Evolutionary conservation across 1,140 invertebrate genomes (phyloP), one percentile per base, ranked within the genome.

Genomic region (Diabrotica undecimpunctata): DNA sequence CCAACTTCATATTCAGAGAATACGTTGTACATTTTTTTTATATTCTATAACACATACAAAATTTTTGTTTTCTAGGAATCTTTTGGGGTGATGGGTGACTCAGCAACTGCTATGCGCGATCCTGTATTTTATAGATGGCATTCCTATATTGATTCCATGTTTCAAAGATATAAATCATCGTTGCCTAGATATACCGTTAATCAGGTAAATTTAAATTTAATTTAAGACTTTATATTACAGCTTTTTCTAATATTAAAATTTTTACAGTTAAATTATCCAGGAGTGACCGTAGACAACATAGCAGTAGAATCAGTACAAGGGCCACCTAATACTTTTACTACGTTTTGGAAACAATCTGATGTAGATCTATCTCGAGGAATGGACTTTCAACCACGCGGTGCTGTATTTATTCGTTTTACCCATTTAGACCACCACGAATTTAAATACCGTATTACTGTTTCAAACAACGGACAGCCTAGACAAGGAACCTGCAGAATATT

Each of bases 341-440:
- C 89, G 0, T 87, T 85, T 75, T 92, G 90, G 90, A 86, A 85
- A 78, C 84, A 90, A 76, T 89, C 87, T 59, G 85, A 88, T 35
- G 78, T 92, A 37, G 87, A 92, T 70, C 72, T 93, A 14, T 86
- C 87, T 0, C 83, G 89, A n/a, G 91, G 91, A 6, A 81, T 92
- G 61, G 90, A 92, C 75, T 92, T 92, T 72, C 84, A 84, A 50
- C 87, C 87, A 0, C 81, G 88, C 5, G 89, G 89, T 36, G 77
- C 84, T n/a, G 83, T 92, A 37, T 83, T 89, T 53, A 88, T 87
- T 0, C 58, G 88, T 85, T 0, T 91, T 75, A 89, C 86, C 2
- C 91, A 94, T 76, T 77, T 94, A 59, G 86, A 91, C 73, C 90
- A 93, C 63, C 73, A 83, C 7, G 84, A 85, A n/a, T 94, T 89